These are phyloP conservation scores for Drosophila burlai DNA, from an alignment of 1,140 invertebrate species.

Conservation along the genomic window DNA sequence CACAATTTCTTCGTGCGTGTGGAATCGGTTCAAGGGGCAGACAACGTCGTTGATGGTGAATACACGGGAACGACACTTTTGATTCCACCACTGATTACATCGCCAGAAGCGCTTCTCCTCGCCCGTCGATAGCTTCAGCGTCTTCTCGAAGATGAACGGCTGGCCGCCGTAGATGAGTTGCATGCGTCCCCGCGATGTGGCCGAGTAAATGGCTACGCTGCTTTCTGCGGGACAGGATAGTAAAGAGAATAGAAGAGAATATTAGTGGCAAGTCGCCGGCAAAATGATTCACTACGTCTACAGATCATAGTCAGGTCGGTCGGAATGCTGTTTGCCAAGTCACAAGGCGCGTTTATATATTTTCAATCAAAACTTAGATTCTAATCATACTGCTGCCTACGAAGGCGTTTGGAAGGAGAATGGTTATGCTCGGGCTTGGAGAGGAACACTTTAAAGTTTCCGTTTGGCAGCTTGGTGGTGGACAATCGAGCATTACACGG, in stretches of 20 bases:
- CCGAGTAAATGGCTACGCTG: slow-evolving; percentile 77
- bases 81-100: slow-evolving; percentile 85
- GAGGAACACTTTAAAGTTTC: slow-evolving; percentile 62
- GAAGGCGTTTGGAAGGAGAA: slow-evolving; percentile 52
- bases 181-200: slow-evolving; percentile 80
- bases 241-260: neutral
- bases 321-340: slow-evolving; percentile 44
- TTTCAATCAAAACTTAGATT: slow-evolving; percentile 41
- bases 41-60: slow-evolving; percentile 83
- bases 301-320: slow-evolving; percentile 39
- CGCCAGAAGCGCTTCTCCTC: slow-evolving; percentile 84
- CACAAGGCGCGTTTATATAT: slow-evolving; percentile 53
- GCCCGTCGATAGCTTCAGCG: slow-evolving; percentile 73
- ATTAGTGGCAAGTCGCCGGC: slow-evolving; percentile 16
- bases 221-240: slow-evolving; percentile 51
- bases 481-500: slow-evolving; percentile 72
- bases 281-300: slow-evolving; percentile 19
- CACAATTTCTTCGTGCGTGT: slow-evolving; percentile 84
- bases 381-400: slow-evolving; percentile 22
- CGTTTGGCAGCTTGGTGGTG: slow-evolving; percentile 59
- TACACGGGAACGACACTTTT: slow-evolving; percentile 82
- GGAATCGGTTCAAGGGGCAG: slow-evolving; percentile 78
- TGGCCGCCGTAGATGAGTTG: slow-evolving; percentile 84
- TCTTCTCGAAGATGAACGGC: slow-evolving; percentile 84
- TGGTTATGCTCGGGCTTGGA: slow-evolving; percentile 75